A percentile compares a stretch with the other conserved stretches of the same genome.
Conservation (phyloP, 2,797 vertebrate species). For the Podarcis siculus region DNA sequence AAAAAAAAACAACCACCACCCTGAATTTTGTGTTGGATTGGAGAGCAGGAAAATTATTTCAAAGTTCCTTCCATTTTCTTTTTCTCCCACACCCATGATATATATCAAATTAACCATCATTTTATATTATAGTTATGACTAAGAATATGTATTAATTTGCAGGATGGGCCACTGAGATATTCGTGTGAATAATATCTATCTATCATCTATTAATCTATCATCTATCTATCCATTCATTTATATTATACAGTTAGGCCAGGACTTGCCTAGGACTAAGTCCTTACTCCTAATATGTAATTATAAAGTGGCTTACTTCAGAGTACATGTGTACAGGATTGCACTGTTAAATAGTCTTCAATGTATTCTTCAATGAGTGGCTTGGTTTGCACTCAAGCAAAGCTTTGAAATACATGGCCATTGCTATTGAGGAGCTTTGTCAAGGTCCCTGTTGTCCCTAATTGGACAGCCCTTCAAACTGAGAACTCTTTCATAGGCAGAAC, state of each 20-base stretch:
- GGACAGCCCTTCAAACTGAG: too few relatives aligned
- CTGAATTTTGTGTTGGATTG: conserved; percentile 18
- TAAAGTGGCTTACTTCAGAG: too few relatives aligned
- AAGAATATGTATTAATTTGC: conserved; percentile 31
- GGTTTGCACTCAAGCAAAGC: not conserved
- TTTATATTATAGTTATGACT: conserved; percentile 6
- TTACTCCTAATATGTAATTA: too few relatives aligned
- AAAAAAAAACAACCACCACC: not conserved
- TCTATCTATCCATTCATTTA: not conserved
- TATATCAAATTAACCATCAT: conserved; percentile 40
- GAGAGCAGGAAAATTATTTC: conserved; percentile 32
- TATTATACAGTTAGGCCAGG: too few relatives aligned
- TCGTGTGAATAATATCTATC: not conserved
- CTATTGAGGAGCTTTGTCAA: not conserved
- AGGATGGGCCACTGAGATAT: conserved; percentile 19
- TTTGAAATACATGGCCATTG: not conserved
- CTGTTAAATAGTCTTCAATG: too few relatives aligned
- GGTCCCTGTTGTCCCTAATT: too few relatives aligned
- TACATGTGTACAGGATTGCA: too few relatives aligned
- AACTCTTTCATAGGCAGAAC: too few relatives aligned
- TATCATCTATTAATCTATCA: not conserved
- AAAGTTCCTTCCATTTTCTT: conserved; percentile 18
- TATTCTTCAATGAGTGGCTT: not conserved
- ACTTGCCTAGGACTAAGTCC: too few relatives aligned
- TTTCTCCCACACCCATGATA: conserved; percentile 31